Evolutionary conservation across 2,113 vertebrate species (phyloP).

Genomic region (Strix aluco): DNA sequence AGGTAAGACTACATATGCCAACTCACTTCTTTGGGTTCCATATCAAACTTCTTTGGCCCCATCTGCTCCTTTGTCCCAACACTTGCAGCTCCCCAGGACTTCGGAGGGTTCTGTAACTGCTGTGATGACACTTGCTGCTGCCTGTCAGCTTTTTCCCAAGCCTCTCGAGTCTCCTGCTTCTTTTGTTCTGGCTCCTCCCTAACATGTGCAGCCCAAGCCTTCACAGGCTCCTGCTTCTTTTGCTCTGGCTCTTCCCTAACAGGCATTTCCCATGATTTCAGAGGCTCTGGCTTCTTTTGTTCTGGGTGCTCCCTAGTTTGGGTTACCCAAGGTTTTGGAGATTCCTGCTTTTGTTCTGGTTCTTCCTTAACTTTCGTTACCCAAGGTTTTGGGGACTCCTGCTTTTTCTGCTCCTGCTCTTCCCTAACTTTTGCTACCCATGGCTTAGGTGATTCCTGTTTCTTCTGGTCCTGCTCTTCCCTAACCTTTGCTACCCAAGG

Average conservation of each 20-base stretch:
- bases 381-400: constrained; percentile 47
- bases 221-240: constrained; percentile 65
- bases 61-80: constrained; percentile 78
- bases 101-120: constrained; percentile 63
- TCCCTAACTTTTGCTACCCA: constrained; percentile 58
- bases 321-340: constrained; percentile 78
- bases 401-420: constrained; percentile 74
- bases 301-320: constrained; percentile 64
- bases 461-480: constrained; percentile 75
- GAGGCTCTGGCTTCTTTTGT: constrained; percentile 57
- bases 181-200: constrained; percentile 75
- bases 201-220: constrained; percentile 47
- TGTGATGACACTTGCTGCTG: constrained; percentile 43
- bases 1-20: constrained; percentile 40
- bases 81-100: constrained; percentile 81
- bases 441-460: constrained; percentile 42
- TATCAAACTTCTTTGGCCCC: constrained; percentile 72
- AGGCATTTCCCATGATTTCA: constrained; percentile 62
- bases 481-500: constrained; percentile 74
- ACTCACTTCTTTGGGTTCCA: constrained; percentile 83
- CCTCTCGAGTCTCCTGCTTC: constrained; percentile 65
- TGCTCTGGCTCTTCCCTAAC: constrained; percentile 69
- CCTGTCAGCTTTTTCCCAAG: constrained; percentile 67
- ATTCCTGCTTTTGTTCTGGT: constrained; percentile 71
- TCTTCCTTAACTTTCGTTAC: constrained; percentile 62